Evolutionary conservation across 30 jellyfish, hydroid and myxozoan genomes (phyloP), one percentile per base, ranked within the genome.

Genomic region (Morbakka virulenta): DNA sequence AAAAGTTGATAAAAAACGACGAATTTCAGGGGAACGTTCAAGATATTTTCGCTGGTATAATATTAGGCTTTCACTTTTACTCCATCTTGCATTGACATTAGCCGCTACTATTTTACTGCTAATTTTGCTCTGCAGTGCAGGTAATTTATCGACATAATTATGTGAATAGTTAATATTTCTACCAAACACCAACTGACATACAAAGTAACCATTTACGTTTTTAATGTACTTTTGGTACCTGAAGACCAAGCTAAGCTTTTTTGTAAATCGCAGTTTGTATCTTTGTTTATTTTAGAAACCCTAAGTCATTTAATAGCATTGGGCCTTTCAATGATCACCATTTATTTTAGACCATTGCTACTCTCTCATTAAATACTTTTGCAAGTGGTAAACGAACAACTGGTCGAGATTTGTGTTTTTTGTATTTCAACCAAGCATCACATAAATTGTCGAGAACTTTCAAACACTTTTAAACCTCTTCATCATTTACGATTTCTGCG

Each of bases 181-280:
- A 1, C 92, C 92, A 80, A 80, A 76, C 31, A 70, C 94, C 14
- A 82, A 50, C 81, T 28, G 64, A 51, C 63, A 70, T 52, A 87
- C 75, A 35, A 36, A 28, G 61, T 20, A 82, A 20, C 94, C 82
- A 32, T 76, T 64, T 12, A 28, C 69, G 41, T 69, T 69, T 21
- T 80, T 61, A 80, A 52, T 24, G 92, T 35, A 68, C 70, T 80
- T 67, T 80, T 68, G 0, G 92, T 85, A 80, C 92, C 53, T 17
- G 70, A 57, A 27, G 92, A 35, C 64, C 81, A 73, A 22, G 85
- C 85, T 24, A 73, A 27, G 28, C 79, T 78, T 48, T 33, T 2
- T 28, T 74, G 21, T 25, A 74, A 26, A 50, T 52, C 80, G 28
- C 85, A 74, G 13, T 52, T 53, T 28, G 63, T 11, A 32, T 76